These are phyloP conservation scores for Sesamia nonagrioides DNA, from an alignment of 1,140 invertebrate species.

Conservation along the genomic window DNA sequence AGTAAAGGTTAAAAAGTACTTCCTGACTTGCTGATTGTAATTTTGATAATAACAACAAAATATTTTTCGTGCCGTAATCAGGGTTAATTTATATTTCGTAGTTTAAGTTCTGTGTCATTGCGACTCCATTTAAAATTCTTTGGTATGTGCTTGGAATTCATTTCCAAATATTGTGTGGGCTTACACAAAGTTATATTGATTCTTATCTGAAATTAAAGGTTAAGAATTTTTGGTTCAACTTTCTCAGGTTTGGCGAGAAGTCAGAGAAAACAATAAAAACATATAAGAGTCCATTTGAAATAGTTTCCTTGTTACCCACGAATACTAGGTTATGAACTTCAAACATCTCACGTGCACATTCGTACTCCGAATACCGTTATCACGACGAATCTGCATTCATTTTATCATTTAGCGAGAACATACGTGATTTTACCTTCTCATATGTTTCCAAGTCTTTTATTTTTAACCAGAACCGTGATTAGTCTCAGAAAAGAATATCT, in stretches of 20 bases:
- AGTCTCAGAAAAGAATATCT: background rate
- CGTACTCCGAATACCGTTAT: constrained; percentile 63
- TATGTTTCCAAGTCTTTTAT: constrained; percentile 23
- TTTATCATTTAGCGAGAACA: constrained; percentile 59
- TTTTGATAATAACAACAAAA: constrained; percentile 22
- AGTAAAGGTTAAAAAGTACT: constrained; percentile 37
- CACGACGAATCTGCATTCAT: constrained; percentile 60
- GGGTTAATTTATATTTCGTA: constrained; percentile 1
- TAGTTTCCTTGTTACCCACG: constrained; percentile 31
- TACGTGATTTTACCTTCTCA: constrained; percentile 53
- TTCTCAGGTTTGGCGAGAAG: constrained; percentile 25
- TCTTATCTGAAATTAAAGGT: constrained; percentile 2
- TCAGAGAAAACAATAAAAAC: constrained; percentile 28
- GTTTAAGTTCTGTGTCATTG: constrained; percentile 33
- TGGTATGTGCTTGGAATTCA: background rate
- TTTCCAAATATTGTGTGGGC: constrained; percentile 12
- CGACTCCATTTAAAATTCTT: constrained; percentile 19
- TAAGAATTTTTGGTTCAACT: background rate
- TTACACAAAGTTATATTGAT: constrained; percentile 14
- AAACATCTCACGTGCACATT: constrained; percentile 58
- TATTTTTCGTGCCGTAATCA: constrained; percentile 26
- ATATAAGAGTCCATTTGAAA: constrained; percentile 27
- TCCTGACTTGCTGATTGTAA: constrained; percentile 26
- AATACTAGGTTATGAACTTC: constrained; percentile 53
- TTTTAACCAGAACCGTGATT: constrained; percentile 13